phyloP scores from a whole-genome alignment of 2,113 vertebrate genomes.

The Tonatia bakeri region DNA sequence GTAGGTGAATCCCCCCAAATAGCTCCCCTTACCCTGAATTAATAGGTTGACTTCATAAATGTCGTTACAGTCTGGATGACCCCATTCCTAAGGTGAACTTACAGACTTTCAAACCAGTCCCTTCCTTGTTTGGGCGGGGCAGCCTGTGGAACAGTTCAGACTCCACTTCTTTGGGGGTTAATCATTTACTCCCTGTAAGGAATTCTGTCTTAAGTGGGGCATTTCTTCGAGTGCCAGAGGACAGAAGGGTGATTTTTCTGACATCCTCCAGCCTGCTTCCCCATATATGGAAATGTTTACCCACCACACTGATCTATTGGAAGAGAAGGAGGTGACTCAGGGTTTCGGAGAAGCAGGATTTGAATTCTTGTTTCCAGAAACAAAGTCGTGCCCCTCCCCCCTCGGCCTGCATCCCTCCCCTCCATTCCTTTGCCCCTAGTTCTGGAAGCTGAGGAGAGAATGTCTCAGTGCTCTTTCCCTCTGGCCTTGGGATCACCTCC shows the following conservation, averaged over 20 bases:
- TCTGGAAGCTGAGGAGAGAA: constrained; percentile 77
- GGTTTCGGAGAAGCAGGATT: constrained; percentile 85
- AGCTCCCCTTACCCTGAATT: neutral
- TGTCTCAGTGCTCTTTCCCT: constrained; percentile 75
- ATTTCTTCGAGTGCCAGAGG: constrained; percentile 85
- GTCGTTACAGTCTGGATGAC: neutral
- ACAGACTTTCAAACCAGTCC: neutral
- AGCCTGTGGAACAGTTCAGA: neutral
- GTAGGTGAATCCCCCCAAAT: neutral
- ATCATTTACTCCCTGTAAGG: constrained; percentile 59
- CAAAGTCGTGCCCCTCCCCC: constrained; percentile 38
- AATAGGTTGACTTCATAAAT: neutral
- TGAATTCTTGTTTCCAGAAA: constrained; percentile 84
- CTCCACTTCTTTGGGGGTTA: constrained; percentile 53
- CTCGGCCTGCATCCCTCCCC: neutral
- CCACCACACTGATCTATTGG: constrained; percentile 92
- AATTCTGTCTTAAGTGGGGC: constrained; percentile 81
- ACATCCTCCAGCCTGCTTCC: constrained; percentile 90
- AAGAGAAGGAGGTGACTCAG: constrained; percentile 88
- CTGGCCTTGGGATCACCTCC: constrained; percentile 69
- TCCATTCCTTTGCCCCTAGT: constrained; percentile 67
- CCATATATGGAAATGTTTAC: constrained; percentile 99
- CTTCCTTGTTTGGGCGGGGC: neutral
- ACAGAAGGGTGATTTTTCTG: constrained; percentile 86
- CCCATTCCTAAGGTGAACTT: neutral